These are phyloP conservation scores for Ardeotis arabs DNA, from an alignment of 2,113 vertebrate genomes.

Conservation along the genomic window DNA sequence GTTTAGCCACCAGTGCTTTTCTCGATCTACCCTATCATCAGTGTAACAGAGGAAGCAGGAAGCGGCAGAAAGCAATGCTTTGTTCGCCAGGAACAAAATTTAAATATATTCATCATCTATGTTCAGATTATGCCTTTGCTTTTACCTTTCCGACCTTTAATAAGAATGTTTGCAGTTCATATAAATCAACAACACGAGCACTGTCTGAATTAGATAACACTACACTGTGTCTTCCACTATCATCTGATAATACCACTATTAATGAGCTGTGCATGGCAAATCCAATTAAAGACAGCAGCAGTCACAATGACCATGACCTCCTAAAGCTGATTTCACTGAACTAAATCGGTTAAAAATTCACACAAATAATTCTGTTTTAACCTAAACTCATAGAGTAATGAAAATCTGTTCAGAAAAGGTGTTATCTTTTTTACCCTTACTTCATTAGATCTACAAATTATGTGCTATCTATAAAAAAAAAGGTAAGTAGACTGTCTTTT, in stretches of 20 bases:
- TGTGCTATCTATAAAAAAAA: background rate
- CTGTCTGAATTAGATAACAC: background rate
- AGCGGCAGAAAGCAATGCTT: background rate
- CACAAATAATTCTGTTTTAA: background rate
- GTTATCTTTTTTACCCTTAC: background rate
- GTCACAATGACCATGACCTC: background rate
- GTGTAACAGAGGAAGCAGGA: background rate
- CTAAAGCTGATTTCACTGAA: background rate
- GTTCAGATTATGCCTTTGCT: background rate
- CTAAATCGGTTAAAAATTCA: background rate
- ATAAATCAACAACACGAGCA: background rate
- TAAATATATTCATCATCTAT: constrained; percentile 33
- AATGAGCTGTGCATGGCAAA: background rate
- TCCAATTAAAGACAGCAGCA: background rate
- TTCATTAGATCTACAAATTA: background rate
- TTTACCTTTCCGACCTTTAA: background rate
- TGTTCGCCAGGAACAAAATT: background rate
- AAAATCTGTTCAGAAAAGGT: background rate
- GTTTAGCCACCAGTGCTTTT: background rate
- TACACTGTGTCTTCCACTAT: background rate
- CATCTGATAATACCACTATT: background rate
- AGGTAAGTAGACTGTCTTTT: background rate
- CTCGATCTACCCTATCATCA: background rate
- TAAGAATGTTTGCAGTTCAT: background rate
- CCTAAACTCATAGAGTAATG: background rate